These are phyloP conservation scores for Xenopus borealis DNA, from an alignment of 2,113 vertebrate species.

Conservation along the genomic window DNA sequence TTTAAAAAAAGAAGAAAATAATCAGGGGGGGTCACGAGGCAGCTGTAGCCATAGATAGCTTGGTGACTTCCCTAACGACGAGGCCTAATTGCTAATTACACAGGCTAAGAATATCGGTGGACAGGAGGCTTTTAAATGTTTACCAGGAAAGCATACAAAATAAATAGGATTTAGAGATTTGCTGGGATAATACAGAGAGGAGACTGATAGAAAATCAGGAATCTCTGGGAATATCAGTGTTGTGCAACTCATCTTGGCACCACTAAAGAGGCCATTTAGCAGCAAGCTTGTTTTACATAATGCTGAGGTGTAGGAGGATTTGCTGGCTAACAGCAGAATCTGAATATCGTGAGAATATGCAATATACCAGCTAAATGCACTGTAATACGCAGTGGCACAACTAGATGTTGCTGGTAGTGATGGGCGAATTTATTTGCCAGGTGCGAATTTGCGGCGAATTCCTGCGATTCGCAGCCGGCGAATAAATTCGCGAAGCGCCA, in stretches of 20 bases:
- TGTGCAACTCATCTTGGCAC: conserved; percentile 1
- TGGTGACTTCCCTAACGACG: neutral
- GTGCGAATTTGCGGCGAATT: too few relatives aligned
- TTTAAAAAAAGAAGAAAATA: too few relatives aligned
- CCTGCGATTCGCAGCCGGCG: too few relatives aligned
- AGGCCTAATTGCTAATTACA: conserved; percentile 26
- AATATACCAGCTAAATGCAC: too few relatives aligned
- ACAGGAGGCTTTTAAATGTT: conserved; percentile 17
- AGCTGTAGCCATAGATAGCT: too few relatives aligned
- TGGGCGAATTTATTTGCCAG: too few relatives aligned
- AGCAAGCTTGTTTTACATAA: neutral
- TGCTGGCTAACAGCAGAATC: neutral
- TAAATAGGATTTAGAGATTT: conserved; percentile 41
- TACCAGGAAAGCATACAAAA: conserved; percentile 12
- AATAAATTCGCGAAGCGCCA: too few relatives aligned
- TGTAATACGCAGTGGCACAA: too few relatives aligned
- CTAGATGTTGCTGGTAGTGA: too few relatives aligned
- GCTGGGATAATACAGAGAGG: neutral
- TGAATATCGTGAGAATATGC: neutral
- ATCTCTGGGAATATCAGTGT: neutral
- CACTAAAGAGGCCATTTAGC: neutral
- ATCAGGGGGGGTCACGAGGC: too few relatives aligned
- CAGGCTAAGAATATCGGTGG: conserved; percentile 4
- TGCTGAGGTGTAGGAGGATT: conserved; percentile 6
- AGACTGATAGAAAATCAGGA: neutral